phyloP scores from a whole-genome alignment of 2,113 vertebrate species.

The Hemiscyllium ocellatum region DNA sequence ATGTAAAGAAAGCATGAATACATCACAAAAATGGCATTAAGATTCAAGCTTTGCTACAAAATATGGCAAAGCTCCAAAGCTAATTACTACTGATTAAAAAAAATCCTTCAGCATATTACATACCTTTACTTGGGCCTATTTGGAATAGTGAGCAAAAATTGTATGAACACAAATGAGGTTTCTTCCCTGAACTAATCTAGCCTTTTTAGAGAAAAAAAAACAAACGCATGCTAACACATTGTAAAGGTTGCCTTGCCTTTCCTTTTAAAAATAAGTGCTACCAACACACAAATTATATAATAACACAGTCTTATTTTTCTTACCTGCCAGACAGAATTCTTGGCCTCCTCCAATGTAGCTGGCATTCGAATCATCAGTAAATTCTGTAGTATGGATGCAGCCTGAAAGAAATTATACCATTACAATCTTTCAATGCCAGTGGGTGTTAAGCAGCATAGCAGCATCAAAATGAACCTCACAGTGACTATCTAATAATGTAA shows the following conservation, averaged over 20 bases:
- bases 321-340: constrained; percentile 82
- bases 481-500: background rate
- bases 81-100: background rate
- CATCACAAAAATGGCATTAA: background rate
- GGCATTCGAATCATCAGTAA: constrained; percentile 87
- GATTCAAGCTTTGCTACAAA: background rate
- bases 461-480: background rate
- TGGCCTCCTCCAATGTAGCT: constrained; percentile 62
- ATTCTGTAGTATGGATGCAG: constrained; percentile 92
- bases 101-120: background rate
- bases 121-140: background rate
- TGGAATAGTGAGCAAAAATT: background rate
- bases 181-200: background rate
- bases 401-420: constrained; percentile 59
- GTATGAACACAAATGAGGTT: background rate
- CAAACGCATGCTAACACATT: background rate
- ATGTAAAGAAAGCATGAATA: background rate
- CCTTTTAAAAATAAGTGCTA: background rate
- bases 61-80: background rate
- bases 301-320: constrained; percentile 43
- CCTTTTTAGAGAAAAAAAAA: background rate
- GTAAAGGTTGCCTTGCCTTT: background rate
- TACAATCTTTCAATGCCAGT: background rate
- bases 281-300: background rate
- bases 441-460: background rate